Evolutionary conservation across 1,140 invertebrate genomes (phyloP).

Genomic region (Ephestia elutella): DNA sequence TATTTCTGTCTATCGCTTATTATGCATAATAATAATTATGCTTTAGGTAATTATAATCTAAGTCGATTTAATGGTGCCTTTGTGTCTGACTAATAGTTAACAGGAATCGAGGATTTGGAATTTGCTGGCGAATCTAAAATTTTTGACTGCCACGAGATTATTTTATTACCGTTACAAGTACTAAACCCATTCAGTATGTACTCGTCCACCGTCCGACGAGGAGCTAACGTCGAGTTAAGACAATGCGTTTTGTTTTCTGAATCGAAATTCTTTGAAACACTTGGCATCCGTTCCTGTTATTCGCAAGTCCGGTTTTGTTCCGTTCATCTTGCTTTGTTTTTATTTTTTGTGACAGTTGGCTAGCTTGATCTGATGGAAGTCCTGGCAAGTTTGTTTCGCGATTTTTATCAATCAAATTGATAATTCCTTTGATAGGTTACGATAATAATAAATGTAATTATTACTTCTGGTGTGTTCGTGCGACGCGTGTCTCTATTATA

Average conservation of each 20-base stretch:
- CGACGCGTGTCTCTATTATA: not conserved
- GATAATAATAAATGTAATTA: not conserved
- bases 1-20: too few species aligned
- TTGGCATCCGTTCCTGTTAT: not conserved
- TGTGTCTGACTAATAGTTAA: not conserved
- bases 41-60: not conserved
- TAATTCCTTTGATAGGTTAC: not conserved
- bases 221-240: not conserved
- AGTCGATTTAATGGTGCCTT: too few species aligned
- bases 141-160: not conserved
- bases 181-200: not conserved
- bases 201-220: not conserved
- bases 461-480: not conserved
- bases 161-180: not conserved
- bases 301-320: not conserved
- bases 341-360: constrained; percentile 2
- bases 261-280: not conserved
- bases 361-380: not conserved
- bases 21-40: not conserved
- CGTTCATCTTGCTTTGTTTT: not conserved
- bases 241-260: not conserved
- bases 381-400: not conserved
- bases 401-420: not conserved
- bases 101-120: not conserved
- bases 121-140: not conserved